phyloP scores from a whole-genome alignment of 2,888 invertebrate species.

The Cyclophora albipunctata region DNA sequence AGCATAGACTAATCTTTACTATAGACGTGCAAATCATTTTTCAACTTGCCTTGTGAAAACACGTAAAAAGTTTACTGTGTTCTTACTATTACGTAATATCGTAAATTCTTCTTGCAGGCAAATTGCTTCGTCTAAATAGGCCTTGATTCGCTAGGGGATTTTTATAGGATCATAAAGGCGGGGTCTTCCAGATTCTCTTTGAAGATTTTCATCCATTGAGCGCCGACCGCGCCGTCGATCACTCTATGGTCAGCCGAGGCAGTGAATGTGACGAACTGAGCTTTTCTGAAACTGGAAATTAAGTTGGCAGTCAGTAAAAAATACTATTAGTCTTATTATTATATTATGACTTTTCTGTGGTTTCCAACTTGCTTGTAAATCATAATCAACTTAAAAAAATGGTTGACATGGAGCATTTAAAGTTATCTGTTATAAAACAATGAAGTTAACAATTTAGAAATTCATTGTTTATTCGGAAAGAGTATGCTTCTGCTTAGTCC shows the following conservation, averaged over 20 bases:
- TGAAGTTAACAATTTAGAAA: too few relatives aligned
- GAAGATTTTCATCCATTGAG: conserved; percentile 95
- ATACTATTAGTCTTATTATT: not conserved
- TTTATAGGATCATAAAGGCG: conserved; percentile 91
- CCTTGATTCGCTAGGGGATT: too few relatives aligned
- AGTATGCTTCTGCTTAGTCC: too few relatives aligned
- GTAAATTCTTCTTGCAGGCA: not conserved
- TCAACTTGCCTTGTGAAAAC: too few relatives aligned
- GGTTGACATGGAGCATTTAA: not conserved
- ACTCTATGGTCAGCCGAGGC: conserved; percentile 98
- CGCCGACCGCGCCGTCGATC: conserved; percentile 98
- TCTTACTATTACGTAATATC: too few relatives aligned
- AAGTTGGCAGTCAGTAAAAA: not conserved
- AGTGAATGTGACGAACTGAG: conserved; percentile 90
- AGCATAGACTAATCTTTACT: too few relatives aligned
- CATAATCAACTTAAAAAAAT: too few relatives aligned
- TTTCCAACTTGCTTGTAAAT: not conserved
- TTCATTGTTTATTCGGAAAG: too few relatives aligned
- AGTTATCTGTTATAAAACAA: not conserved
- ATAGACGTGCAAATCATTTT: too few relatives aligned
- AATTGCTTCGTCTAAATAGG: not conserved
- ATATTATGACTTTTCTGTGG: not conserved
- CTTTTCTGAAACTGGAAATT: conserved; percentile 78
- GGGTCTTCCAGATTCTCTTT: conserved; percentile 93
- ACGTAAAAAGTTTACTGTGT: too few relatives aligned